Evolutionary conservation across 2,113 vertebrate species (phyloP).

Genomic region (Phasianus colchicus): DNA sequence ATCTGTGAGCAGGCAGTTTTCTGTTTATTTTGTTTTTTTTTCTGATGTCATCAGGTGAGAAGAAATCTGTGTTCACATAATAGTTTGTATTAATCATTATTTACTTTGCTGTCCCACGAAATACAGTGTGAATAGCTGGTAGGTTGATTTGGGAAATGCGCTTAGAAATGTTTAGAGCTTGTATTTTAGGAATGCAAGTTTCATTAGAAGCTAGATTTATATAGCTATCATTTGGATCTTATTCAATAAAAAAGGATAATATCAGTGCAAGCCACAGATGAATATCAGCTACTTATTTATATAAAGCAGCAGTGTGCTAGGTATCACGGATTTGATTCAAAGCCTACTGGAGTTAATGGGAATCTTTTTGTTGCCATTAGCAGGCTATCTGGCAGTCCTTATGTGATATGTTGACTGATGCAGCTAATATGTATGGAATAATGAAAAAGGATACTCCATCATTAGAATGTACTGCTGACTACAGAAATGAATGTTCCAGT

Average conservation of each 20-base stretch:
- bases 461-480: background rate
- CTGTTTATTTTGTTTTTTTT: background rate
- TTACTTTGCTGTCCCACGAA: slow-evolving; percentile 33
- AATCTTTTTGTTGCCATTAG: background rate
- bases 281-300: background rate
- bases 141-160: background rate
- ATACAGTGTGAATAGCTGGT: background rate
- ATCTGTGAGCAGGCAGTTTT: background rate
- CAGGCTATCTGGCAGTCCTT: background rate
- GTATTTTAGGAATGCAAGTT: background rate
- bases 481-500: background rate
- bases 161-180: background rate
- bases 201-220: background rate
- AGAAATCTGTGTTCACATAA: background rate
- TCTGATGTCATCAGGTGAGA: background rate
- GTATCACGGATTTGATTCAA: background rate
- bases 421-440: background rate
- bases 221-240: background rate
- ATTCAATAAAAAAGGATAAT: background rate
- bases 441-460: background rate
- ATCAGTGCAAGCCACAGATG: background rate
- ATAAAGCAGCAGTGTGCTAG: background rate
- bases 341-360: background rate
- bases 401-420: background rate
- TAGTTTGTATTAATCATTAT: slow-evolving; percentile 21